Conservation (phyloP, 37 sponge, comb jelly and placozoan species). For the Spongia lamella region DNA sequence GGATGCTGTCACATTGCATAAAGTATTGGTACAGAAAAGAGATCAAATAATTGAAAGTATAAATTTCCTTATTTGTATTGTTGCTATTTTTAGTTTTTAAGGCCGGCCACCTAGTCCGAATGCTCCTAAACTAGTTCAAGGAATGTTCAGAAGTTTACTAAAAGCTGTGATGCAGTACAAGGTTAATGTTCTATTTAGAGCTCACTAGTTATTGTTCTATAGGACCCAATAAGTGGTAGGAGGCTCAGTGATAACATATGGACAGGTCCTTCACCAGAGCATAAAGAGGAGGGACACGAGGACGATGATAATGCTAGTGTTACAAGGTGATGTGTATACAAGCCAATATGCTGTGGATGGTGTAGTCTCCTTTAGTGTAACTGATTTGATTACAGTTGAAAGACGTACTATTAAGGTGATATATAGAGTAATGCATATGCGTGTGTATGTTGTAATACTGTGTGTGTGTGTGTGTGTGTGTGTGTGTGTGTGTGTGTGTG, state of each 20-base stretch:
- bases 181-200: conserved; percentile 1
- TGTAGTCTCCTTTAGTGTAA: conserved; percentile 17
- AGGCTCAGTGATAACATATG: too few relatives aligned
- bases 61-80: background rate
- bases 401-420: too few relatives aligned
- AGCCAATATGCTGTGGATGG: too few relatives aligned
- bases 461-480: background rate
- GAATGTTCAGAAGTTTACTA: conserved; percentile 28
- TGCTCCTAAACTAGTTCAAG: conserved; percentile 35
- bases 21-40: conserved; percentile 45
- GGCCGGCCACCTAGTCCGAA: conserved; percentile 6
- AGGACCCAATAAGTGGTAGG: too few relatives aligned
- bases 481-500: conserved; percentile 9
- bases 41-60: conserved; percentile 30
- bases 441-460: background rate
- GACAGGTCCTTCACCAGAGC: too few relatives aligned
- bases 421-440: background rate
- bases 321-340: too few relatives aligned
- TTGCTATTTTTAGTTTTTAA: background rate
- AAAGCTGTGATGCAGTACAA: conserved; percentile 7
- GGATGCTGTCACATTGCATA: conserved; percentile 66
- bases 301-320: too few relatives aligned
- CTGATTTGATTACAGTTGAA: conserved; percentile 37
- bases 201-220: too few relatives aligned
- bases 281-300: too few relatives aligned